Conservation (phyloP, 1,140 invertebrate genomes). For the Laupala kohalensis region DNA sequence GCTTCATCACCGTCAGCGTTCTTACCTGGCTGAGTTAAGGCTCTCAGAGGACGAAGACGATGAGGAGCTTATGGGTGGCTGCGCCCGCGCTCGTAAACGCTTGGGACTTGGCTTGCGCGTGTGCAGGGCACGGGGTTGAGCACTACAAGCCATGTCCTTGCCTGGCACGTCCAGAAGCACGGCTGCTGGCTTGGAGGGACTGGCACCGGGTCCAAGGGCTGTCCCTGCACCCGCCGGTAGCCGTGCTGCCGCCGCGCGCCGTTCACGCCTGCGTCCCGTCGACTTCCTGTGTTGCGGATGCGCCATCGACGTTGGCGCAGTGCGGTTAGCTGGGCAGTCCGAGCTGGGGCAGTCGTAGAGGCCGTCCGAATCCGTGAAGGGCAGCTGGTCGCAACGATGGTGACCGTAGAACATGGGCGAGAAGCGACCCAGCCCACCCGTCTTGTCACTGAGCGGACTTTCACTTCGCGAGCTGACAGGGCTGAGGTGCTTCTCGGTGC, state of each 20-base stretch:
- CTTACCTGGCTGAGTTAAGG: constrained; percentile 20
- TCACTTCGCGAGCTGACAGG: constrained; percentile 63
- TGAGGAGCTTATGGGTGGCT: constrained; percentile 18
- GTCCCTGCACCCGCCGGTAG: constrained; percentile 17
- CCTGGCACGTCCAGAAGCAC: constrained; percentile 22
- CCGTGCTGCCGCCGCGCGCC: constrained; percentile 9
- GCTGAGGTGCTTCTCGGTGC: constrained; percentile 40
- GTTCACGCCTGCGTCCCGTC: constrained; percentile 12
- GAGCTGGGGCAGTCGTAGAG: constrained; percentile 63
- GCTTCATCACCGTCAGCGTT: too few relatives aligned
- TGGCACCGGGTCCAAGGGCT: not conserved
- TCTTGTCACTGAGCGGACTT: constrained; percentile 57
- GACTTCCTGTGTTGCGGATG: constrained; percentile 15
- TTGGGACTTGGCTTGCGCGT: constrained; percentile 21
- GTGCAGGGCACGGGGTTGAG: constrained; percentile 8
- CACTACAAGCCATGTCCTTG: constrained; percentile 8
- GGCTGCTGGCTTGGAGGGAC: constrained; percentile 12
- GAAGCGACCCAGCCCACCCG: constrained; percentile 41
- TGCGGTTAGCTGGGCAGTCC: constrained; percentile 32
- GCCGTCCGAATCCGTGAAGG: constrained; percentile 60
- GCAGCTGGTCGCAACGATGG: constrained; percentile 38
- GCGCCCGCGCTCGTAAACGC: constrained; percentile 16
- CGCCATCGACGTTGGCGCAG: not conserved
- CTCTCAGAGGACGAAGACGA: constrained; percentile 25
- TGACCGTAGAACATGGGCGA: constrained; percentile 53